Evolutionary conservation across 2,797 vertebrate genomes (phyloP).

Genomic region (Tokudaia tokunoshimensis): DNA sequence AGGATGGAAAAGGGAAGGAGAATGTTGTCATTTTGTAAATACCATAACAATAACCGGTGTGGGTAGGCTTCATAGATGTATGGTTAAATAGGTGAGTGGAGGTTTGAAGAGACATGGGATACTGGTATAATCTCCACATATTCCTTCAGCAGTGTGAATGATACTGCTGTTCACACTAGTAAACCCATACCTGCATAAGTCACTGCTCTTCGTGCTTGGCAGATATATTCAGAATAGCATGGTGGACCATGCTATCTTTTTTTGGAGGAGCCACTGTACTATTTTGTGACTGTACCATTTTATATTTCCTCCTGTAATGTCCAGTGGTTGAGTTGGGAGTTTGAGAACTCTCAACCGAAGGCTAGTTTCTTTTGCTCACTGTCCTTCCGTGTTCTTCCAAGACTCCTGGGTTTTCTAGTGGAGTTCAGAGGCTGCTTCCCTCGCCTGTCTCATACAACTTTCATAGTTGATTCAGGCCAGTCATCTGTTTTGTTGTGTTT

Average conservation of each 20-base stretch:
- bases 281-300: not conserved
- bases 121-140: not conserved
- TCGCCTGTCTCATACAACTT: not conserved
- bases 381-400: not conserved
- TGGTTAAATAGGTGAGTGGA: not conserved
- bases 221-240: not conserved
- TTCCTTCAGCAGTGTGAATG: not conserved
- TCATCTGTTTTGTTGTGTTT: not conserved
- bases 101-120: not conserved
- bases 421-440: not conserved
- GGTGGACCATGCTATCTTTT: not conserved
- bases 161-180: not conserved
- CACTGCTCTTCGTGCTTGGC: not conserved
- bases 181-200: no score
- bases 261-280: not conserved
- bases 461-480: not conserved
- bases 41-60: not conserved
- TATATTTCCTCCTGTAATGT: not conserved
- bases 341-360: no score
- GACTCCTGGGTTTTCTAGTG: not conserved
- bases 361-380: not conserved
- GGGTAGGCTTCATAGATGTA: not conserved
- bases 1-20: not conserved
- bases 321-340: not conserved
- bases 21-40: not conserved